phyloP scores from a whole-genome alignment of 2,797 vertebrate species.

The Myiotriccus ornatus region DNA sequence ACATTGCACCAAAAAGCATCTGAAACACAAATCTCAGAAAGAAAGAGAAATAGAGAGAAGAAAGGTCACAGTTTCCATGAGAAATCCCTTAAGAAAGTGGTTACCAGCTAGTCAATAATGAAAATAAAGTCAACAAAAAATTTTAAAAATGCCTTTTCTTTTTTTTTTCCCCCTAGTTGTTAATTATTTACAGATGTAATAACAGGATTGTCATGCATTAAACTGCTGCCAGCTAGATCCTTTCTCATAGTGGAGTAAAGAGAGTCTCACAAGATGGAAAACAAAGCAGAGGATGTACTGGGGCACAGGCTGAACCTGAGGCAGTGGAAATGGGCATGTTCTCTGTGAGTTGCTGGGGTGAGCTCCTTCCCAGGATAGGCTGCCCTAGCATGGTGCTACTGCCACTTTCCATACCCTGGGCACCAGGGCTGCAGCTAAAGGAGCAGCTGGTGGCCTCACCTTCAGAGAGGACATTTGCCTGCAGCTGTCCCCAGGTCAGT shows the following conservation, averaged over 20 bases:
- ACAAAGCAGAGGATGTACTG: slow-evolving; percentile 1
- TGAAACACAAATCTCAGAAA: slow-evolving; percentile 70
- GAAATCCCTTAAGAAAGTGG: slow-evolving; percentile 69
- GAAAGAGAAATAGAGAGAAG: slow-evolving; percentile 18
- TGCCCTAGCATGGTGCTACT: neutral
- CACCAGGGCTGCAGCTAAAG: neutral
- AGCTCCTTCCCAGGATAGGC: neutral
- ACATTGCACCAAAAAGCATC: slow-evolving; percentile 75
- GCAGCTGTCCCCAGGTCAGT: neutral
- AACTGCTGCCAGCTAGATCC: slow-evolving; percentile 72
- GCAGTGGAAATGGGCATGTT: neutral
- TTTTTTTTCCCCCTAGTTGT: slow-evolving; percentile 24
- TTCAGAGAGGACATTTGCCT: neutral
- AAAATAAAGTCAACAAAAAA: slow-evolving; percentile 49
- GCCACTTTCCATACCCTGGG: neutral
- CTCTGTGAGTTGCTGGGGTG: neutral
- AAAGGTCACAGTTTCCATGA: slow-evolving; percentile 72
- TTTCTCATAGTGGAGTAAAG: slow-evolving; percentile 39
- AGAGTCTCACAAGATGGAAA: slow-evolving; percentile 30
- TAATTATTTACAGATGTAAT: slow-evolving; percentile 71
- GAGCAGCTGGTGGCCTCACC: slow-evolving; percentile 13
- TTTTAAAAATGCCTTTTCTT: slow-evolving; percentile 18
- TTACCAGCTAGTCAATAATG: slow-evolving; percentile 56
- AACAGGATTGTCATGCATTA: slow-evolving; percentile 88
- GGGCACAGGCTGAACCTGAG: neutral